These are phyloP conservation scores for Emydura subglobosa DNA, from an alignment of 2,113 vertebrate genomes.

Conservation along the genomic window DNA sequence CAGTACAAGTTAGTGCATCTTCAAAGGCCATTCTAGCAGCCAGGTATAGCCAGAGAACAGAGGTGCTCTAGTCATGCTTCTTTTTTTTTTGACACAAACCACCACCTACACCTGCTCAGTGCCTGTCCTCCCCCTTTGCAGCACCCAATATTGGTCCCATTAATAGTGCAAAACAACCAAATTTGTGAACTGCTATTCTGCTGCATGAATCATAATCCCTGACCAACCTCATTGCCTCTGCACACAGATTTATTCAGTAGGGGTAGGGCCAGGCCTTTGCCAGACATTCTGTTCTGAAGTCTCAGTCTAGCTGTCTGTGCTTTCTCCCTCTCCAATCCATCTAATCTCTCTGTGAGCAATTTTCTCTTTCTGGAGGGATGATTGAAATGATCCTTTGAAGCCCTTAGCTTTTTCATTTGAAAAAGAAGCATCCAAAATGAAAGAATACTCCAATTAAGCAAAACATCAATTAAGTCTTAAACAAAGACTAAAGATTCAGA, in stretches of 20 bases:
- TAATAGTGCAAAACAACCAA: neutral
- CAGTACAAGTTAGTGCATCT: neutral
- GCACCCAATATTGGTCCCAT: neutral
- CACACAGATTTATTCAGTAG: conserved; percentile 34
- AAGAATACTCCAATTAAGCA: conserved; percentile 52
- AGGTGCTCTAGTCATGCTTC: neutral
- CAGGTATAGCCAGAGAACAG: neutral
- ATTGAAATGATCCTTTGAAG: conserved; percentile 66
- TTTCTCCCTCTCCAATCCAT: neutral
- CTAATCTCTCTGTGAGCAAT: conserved; percentile 50
- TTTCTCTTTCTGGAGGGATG: conserved; percentile 46
- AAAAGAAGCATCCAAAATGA: neutral
- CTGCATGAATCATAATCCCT: neutral
- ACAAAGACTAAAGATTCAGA: conserved; percentile 23
- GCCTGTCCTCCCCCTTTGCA: neutral
- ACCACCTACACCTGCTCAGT: neutral
- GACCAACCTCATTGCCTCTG: neutral
- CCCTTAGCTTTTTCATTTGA: conserved; percentile 38
- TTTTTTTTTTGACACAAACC: neutral
- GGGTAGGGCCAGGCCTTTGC: conserved; percentile 30
- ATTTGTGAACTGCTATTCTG: neutral
- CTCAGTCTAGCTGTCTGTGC: conserved; percentile 30
- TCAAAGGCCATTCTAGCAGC: neutral
- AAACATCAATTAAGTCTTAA: conserved; percentile 49
- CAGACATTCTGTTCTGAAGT: conserved; percentile 23